Evolutionary conservation across 2,113 vertebrate species (phyloP).

Genomic region (Oncorhynchus clarkii): DNA sequence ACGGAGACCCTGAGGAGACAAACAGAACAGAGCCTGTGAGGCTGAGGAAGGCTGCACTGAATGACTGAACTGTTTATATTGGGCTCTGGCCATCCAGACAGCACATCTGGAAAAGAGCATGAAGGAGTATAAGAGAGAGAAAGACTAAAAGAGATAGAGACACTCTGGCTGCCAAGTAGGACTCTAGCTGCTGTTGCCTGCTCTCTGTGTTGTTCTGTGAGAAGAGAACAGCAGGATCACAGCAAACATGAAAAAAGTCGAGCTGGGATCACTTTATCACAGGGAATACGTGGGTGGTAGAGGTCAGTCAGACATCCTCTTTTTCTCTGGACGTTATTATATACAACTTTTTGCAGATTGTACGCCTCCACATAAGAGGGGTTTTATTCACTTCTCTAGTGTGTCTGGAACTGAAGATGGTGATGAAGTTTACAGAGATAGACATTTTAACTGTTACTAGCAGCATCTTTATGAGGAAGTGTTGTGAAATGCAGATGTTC

Average conservation of each 20-base stretch:
- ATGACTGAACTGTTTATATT: slow-evolving; percentile 50
- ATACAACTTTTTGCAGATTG: no score
- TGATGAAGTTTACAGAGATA: no score
- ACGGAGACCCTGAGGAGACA: slow-evolving; percentile 36
- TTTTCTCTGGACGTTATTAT: neutral
- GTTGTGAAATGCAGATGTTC: no score
- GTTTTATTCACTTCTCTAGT: no score
- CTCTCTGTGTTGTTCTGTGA: slow-evolving; percentile 30
- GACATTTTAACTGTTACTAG: no score
- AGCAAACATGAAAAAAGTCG: slow-evolving; percentile 31
- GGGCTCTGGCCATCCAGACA: slow-evolving; percentile 43
- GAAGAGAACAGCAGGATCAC: slow-evolving; percentile 22
- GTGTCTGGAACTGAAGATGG: no score
- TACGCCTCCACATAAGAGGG: no score
- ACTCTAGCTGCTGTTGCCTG: slow-evolving; percentile 45
- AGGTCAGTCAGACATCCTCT: slow-evolving; percentile 31
- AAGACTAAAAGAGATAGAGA: slow-evolving; percentile 14
- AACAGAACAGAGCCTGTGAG: slow-evolving; percentile 32
- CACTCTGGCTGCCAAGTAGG: slow-evolving; percentile 35
- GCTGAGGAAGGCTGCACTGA: slow-evolving; percentile 4
- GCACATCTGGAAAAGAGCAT: slow-evolving; percentile 47
- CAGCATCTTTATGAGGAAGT: no score
- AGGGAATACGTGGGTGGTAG: slow-evolving; percentile 49
- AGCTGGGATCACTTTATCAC: slow-evolving; percentile 41
- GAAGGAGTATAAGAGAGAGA: slow-evolving; percentile 16